These are phyloP conservation scores for Melanostigma gelatinosum DNA, from an alignment of 2,113 vertebrate species.

Conservation along the genomic window DNA sequence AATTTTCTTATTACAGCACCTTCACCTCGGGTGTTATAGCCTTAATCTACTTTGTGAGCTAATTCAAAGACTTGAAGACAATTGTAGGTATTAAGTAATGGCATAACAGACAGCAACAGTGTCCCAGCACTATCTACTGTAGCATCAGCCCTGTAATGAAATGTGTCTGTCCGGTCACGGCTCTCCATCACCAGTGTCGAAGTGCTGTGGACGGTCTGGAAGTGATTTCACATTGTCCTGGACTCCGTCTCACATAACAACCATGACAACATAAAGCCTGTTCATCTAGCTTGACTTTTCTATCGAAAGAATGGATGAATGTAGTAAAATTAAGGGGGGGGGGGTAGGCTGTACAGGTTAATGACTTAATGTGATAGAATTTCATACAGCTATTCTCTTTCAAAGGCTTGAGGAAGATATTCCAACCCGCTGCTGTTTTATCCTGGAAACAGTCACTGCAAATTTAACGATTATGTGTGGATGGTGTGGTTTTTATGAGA, in stretches of 20 bases:
- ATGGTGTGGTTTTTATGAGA: constrained; percentile 17
- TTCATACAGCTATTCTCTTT: constrained; percentile 22
- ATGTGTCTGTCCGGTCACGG: constrained; percentile 45
- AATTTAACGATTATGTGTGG: constrained; percentile 13
- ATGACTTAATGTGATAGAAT: constrained; percentile 44
- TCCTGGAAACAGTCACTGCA: constrained; percentile 11
- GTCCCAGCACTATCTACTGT: constrained; percentile 1
- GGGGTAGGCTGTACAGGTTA: constrained; percentile 4
- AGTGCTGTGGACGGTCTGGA: constrained; percentile 53
- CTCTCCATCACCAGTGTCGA: constrained; percentile 41
- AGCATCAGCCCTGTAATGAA: constrained; percentile 16
- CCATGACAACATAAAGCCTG: constrained; percentile 33
- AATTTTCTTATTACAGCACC: background rate
- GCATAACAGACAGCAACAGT: background rate
- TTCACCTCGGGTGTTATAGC: background rate
- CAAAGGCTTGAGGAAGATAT: constrained; percentile 31
- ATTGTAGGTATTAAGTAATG: constrained; percentile 41
- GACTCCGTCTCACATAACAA: constrained; percentile 58
- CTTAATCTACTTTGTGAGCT: constrained; percentile 33
- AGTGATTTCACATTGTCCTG: constrained; percentile 49
- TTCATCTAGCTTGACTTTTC: constrained; percentile 45
- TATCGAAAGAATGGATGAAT: constrained; percentile 19
- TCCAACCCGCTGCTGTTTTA: constrained; percentile 42
- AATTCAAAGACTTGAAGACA: constrained; percentile 32
- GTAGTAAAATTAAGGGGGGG: constrained; percentile 18